Percentiles rank a stretch among this genome's conserved stretches.
Evolutionary conservation across 2,113 vertebrate genomes (phyloP).

Genomic region (Pseudopodoces humilis): DNA sequence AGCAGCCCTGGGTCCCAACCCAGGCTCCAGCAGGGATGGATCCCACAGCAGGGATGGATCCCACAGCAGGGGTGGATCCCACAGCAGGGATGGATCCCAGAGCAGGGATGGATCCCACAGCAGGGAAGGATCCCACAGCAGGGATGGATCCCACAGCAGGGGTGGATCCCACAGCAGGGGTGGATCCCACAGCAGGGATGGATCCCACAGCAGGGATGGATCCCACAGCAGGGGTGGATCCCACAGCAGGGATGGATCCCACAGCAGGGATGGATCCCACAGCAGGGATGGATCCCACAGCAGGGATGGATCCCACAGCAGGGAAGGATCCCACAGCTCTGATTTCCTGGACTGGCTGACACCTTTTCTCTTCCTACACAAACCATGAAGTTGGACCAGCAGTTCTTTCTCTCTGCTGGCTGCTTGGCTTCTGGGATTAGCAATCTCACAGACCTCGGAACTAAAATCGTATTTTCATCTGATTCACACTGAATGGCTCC

Average conservation of each 20-base stretch:
- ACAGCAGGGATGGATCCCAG: rapidly evolving
- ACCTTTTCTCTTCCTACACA: not conserved
- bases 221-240: not conserved
- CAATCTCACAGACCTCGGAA: not conserved
- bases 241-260: not conserved
- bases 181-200: not conserved
- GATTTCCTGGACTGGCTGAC: not conserved
- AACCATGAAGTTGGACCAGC: not conserved
- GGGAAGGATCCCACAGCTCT: not conserved
- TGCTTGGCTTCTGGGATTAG: not conserved
- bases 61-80: not conserved
- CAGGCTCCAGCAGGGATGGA: not conserved
- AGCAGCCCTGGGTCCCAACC: not conserved
- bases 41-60: not conserved
- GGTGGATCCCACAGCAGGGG: not conserved
- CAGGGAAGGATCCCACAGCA: not conserved
- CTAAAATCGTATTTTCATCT: not conserved
- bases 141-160: not conserved
- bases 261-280: rapidly evolving
- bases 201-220: not conserved
- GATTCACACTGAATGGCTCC: not conserved
- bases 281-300: not conserved
- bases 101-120: not conserved
- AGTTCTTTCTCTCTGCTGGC: not conserved
- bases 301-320: not conserved